Conservation (phyloP, 2,113 vertebrate genomes). For the Gadus chalcogrammus region DNA sequence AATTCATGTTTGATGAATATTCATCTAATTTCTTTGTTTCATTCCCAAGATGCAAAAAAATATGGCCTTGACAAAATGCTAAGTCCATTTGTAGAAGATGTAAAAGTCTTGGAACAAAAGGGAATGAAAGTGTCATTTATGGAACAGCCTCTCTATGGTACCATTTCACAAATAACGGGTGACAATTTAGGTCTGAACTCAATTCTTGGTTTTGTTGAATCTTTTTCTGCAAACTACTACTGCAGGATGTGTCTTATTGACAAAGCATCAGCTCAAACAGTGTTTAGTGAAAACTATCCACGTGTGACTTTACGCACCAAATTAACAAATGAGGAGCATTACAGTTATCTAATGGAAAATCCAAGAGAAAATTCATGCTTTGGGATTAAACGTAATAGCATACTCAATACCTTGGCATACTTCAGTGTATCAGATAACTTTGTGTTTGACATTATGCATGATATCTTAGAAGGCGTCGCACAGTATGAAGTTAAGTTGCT, state of each 20-base stretch:
- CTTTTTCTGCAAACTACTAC: slow-evolving; percentile 16
- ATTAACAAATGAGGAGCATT: slow-evolving; percentile 8
- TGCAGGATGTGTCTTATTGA: slow-evolving; percentile 12
- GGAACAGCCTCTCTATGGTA: slow-evolving; percentile 15
- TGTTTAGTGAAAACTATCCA: slow-evolving; percentile 20
- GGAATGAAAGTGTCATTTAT: slow-evolving; percentile 23
- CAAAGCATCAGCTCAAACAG: slow-evolving; percentile 11
- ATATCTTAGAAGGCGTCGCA: slow-evolving; percentile 16
- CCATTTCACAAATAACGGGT: slow-evolving; percentile 22
- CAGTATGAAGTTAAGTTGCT: slow-evolving; percentile 15
- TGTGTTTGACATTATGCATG: slow-evolving; percentile 24
- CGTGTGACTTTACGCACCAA: slow-evolving; percentile 1
- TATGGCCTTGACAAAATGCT: slow-evolving; percentile 25
- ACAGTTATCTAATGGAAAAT: slow-evolving; percentile 2
- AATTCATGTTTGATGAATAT: slow-evolving; percentile 25
- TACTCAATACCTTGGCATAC: slow-evolving; percentile 18
- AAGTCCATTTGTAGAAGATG: slow-evolving; percentile 22
- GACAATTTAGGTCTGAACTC: slow-evolving; percentile 30
- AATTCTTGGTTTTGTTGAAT: slow-evolving; percentile 16
- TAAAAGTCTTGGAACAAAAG: slow-evolving; percentile 21
- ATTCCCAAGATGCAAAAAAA: slow-evolving; percentile 31
- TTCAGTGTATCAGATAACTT: slow-evolving; percentile 20
- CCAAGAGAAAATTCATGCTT: slow-evolving; percentile 1
- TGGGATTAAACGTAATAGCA: slow-evolving; percentile 9
- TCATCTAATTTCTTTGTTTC: slow-evolving; percentile 29